These are phyloP conservation scores for Podarcis cretensis DNA, from an alignment of 2,113 vertebrate genomes.

Conservation along the genomic window DNA sequence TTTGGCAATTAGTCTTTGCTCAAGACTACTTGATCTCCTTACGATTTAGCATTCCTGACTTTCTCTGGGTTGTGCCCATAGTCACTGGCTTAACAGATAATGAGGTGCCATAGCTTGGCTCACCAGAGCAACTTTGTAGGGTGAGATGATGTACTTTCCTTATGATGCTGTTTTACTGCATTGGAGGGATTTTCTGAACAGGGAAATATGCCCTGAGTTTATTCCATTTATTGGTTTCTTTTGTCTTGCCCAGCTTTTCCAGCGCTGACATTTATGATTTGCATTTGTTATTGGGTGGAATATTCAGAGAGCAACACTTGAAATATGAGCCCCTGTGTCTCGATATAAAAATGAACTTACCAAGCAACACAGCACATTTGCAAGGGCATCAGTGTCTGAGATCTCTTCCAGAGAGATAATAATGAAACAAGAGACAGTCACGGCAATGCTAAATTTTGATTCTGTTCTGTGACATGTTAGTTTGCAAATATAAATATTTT, in stretches of 20 bases:
- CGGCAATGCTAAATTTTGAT: conserved; percentile 40
- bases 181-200: conserved; percentile 5
- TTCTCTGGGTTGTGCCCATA: neutral
- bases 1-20: neutral
- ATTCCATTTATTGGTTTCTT: conserved; percentile 33
- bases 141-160: neutral
- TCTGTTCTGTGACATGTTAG: conserved; percentile 50
- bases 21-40: neutral
- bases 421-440: conserved; percentile 23
- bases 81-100: neutral
- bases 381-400: conserved; percentile 12
- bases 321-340: conserved; percentile 26
- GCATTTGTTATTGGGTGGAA: conserved; percentile 18
- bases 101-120: neutral
- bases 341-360: conserved; percentile 39
- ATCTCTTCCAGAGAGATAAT: conserved; percentile 26
- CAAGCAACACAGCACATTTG: neutral
- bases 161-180: conserved; percentile 30
- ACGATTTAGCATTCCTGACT: neutral
- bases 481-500: conserved; percentile 59
- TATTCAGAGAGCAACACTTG: conserved; percentile 26
- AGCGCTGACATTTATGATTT: conserved; percentile 28
- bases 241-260: neutral
- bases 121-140: neutral
- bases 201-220: conserved; percentile 30